A percentile compares a stretch with the other conserved stretches of the same genome.
These are phyloP conservation scores for Carcinoscorpius rotundicauda DNA, from an alignment of 1,140 invertebrate genomes.

Conservation along the genomic window DNA sequence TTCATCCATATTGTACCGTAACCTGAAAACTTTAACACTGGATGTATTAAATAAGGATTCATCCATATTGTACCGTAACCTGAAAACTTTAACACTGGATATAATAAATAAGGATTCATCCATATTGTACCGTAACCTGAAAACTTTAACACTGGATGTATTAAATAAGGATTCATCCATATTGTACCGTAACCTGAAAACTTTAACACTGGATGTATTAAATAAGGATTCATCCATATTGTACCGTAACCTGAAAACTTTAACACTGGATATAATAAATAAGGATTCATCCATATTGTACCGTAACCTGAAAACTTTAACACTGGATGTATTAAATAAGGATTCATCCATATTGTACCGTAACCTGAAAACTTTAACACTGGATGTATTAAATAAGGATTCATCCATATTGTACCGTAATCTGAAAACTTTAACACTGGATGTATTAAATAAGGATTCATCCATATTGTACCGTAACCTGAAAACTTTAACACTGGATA, in stretches of 20 bases:
- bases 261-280: slow-evolving; percentile 41
- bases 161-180: too few species aligned
- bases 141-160: too few species aligned
- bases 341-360: slow-evolving; percentile 19
- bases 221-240: neutral
- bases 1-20: too few species aligned
- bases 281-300: slow-evolving; percentile 85
- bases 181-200: too few species aligned
- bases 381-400: neutral
- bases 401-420: neutral
- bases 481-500: neutral
- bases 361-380: neutral
- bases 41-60: too few species aligned
- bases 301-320: slow-evolving; percentile 75
- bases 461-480: neutral
- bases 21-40: too few species aligned
- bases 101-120: too few species aligned
- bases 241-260: neutral
- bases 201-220: neutral
- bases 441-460: neutral
- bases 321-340: slow-evolving; percentile 59
- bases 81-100: too few species aligned
- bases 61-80: too few species aligned
- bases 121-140: too few species aligned
- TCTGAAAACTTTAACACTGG: neutral